phyloP scores from a whole-genome alignment of 2,797 vertebrate species.

The Cephalopachus bancanus region DNA sequence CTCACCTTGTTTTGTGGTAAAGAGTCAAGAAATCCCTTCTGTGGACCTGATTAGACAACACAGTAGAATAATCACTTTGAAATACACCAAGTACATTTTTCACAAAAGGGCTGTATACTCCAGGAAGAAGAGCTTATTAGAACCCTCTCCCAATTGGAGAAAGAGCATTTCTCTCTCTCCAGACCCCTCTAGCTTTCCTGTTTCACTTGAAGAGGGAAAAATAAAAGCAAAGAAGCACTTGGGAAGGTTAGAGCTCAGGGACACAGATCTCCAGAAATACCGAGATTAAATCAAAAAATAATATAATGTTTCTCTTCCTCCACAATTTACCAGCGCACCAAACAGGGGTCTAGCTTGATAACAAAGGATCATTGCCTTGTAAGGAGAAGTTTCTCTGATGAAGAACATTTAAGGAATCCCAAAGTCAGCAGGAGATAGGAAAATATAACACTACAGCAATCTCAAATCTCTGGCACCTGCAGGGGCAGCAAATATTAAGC shows the following conservation, averaged over 20 bases:
- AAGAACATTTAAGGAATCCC: not conserved
- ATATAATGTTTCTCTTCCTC: not conserved
- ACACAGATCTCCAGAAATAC: not conserved
- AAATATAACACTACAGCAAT: not conserved
- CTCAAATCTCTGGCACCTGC: not conserved
- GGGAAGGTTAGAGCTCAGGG: not conserved
- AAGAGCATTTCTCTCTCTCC: not conserved
- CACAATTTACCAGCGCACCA: not conserved
- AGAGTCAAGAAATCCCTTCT: not conserved
- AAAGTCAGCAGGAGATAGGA: not conserved
- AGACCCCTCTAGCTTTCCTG: not conserved
- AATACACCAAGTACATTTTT: not conserved
- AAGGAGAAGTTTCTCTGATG: not conserved
- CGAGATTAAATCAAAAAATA: not conserved
- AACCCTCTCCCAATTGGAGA: not conserved
- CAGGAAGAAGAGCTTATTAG: not conserved
- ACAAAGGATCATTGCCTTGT: not conserved
- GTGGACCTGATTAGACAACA: not conserved
- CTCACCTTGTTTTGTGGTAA: not conserved
- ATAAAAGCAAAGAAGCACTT: not conserved
- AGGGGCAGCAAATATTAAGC: not conserved
- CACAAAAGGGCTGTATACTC: too few species aligned
- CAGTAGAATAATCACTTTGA: not conserved
- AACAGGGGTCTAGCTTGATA: not conserved
- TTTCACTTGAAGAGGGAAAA: not conserved